phyloP scores from a whole-genome alignment of 2,888 invertebrate genomes.

The Acanthoscelides obtectus region DNA sequence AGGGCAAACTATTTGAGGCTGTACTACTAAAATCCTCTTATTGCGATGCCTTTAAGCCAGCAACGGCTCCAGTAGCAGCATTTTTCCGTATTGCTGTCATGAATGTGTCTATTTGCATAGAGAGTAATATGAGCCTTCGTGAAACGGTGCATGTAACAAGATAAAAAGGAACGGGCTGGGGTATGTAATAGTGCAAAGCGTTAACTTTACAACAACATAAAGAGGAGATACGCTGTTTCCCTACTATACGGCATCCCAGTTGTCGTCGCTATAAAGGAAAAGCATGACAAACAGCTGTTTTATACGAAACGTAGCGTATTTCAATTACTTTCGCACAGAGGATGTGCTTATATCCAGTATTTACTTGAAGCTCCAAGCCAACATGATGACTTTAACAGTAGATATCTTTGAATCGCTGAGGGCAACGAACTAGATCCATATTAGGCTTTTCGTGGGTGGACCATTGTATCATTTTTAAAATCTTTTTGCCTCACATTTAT shows the following conservation, averaged over 20 bases:
- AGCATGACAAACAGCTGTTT: neutral
- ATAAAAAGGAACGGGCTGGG: neutral
- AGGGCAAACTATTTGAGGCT: neutral
- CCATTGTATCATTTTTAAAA: too few species aligned
- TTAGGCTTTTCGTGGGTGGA: too few species aligned
- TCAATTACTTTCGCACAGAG: too few species aligned
- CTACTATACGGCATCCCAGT: neutral
- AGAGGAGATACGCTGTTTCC: neutral
- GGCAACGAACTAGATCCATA: too few species aligned
- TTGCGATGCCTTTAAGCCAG: neutral
- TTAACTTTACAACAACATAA: neutral
- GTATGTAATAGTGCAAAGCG: neutral
- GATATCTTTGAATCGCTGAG: too few species aligned
- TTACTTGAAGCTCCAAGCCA: neutral
- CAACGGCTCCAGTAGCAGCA: neutral
- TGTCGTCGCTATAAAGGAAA: neutral
- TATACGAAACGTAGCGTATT: too few species aligned
- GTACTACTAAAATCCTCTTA: neutral
- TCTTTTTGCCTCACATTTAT: too few species aligned
- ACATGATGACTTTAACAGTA: neutral
- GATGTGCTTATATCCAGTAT: neutral
- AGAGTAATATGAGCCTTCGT: neutral
- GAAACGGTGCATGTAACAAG: neutral
- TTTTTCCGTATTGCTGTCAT: neutral
- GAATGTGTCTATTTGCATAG: neutral